Evolutionary conservation across 2,113 vertebrate species (phyloP).

Genomic region (Alethe diademata): DNA sequence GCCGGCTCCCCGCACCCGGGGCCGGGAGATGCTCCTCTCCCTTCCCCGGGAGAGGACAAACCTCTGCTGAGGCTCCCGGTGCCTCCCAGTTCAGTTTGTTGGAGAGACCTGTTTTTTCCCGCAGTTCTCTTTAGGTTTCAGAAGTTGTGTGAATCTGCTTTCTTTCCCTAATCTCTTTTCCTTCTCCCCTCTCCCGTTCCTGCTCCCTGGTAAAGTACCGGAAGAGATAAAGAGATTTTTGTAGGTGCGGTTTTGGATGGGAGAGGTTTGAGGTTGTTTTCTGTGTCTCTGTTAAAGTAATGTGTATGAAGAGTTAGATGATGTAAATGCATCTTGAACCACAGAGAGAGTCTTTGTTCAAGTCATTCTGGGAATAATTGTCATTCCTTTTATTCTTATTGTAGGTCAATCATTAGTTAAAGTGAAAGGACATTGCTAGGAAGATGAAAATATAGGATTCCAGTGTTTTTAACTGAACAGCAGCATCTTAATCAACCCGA

Average conservation of each 20-base stretch:
- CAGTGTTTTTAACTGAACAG: not conserved
- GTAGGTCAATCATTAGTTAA: not conserved
- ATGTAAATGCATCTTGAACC: not conserved
- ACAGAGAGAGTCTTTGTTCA: not conserved
- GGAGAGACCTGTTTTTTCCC: not conserved
- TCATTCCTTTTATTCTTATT: not conserved
- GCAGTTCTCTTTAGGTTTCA: not conserved
- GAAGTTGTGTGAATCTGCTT: not conserved
- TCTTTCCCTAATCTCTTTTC: not conserved
- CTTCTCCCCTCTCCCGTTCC: fast-evolving
- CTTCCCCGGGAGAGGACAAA: not conserved
- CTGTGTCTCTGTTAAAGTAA: not conserved
- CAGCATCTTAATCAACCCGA: fast-evolving
- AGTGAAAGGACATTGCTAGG: not conserved
- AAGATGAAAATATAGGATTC: not conserved
- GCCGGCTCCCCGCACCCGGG: not conserved
- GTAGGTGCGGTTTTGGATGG: fast-evolving
- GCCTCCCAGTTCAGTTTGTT: not conserved
- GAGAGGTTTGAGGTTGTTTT: not conserved
- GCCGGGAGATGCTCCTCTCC: not conserved
- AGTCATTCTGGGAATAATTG: not conserved
- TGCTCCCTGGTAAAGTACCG: not conserved
- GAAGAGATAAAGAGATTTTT: not conserved
- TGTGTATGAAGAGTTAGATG: not conserved
- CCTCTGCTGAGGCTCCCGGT: not conserved